Conservation (phyloP, 2,113 vertebrate genomes). For the Lanius collurio region DNA sequence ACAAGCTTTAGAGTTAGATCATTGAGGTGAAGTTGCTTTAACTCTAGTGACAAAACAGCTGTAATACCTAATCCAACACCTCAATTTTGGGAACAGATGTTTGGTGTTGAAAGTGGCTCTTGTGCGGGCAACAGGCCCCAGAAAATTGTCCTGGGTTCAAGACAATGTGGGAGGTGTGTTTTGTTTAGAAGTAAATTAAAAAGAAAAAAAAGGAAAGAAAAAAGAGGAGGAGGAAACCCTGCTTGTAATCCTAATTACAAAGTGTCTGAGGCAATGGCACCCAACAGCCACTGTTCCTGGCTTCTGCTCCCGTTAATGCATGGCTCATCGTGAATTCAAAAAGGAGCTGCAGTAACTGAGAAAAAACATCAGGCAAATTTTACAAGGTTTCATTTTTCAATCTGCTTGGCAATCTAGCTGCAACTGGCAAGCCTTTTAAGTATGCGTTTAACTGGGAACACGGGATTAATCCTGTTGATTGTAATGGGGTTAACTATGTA, state of each 20-base stretch:
- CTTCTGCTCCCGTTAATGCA: background rate
- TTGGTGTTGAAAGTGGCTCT: background rate
- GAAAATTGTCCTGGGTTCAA: background rate
- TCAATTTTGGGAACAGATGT: background rate
- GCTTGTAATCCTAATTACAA: background rate
- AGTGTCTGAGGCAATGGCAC: fast-evolving
- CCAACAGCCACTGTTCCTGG: background rate
- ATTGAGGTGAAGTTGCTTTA: background rate
- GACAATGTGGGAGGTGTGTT: fast-evolving
- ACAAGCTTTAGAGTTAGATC: background rate
- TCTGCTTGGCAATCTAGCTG: fast-evolving
- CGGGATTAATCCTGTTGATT: background rate
- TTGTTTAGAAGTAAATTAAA: background rate
- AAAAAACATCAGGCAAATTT: background rate
- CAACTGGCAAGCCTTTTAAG: background rate
- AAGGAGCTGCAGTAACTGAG: background rate
- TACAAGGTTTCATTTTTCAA: background rate
- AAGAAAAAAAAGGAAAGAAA: background rate
- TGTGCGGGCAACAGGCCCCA: background rate
- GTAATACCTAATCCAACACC: background rate
- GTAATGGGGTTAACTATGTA: fast-evolving
- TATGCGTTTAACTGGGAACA: background rate
- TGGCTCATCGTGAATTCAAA: fast-evolving
- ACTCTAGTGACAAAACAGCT: background rate
- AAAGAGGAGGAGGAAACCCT: background rate